These are phyloP conservation scores for Fragum sueziense DNA, from an alignment of 2,888 invertebrate species.

Conservation along the genomic window DNA sequence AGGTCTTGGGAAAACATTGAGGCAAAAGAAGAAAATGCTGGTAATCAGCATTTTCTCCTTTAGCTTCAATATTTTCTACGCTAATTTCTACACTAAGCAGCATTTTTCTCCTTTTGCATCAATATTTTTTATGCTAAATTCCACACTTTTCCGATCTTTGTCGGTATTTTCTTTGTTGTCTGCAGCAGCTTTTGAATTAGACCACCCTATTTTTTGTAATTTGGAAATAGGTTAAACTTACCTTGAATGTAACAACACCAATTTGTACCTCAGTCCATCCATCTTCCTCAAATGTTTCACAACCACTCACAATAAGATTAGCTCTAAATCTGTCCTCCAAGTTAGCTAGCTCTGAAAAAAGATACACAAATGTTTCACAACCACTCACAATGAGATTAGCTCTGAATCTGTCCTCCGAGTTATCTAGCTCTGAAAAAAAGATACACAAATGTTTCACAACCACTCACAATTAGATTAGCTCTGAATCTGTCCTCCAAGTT, in stretches of 20 bases:
- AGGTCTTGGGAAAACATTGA: no score
- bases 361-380: no score
- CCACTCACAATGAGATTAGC: slow-evolving; percentile 94
- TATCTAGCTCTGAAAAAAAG: slow-evolving; percentile 82
- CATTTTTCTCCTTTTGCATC: no score
- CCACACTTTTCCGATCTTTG: no score
- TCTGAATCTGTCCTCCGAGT: slow-evolving; percentile 91
- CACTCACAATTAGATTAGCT: slow-evolving; percentile 93
- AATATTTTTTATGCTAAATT: no score
- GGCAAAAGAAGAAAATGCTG: no score
- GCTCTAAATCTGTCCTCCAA: slow-evolving; percentile 92
- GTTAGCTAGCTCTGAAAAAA: slow-evolving; percentile 82
- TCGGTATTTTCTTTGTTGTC: no score
- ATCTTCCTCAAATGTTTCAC: slow-evolving; percentile 90
- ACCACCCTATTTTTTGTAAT: no score
- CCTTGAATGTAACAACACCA: slow-evolving; percentile 83
- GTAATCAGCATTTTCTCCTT: no score
- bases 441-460: slow-evolving; percentile 87
- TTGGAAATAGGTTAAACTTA: slow-evolving; percentile 36
- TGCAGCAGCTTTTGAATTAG: no score
- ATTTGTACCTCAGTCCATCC: slow-evolving; percentile 84
- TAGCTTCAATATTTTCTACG: no score
- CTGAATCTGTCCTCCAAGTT: slow-evolving; percentile 91
- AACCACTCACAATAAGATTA: slow-evolving; percentile 92
- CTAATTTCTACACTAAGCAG: no score